These are phyloP conservation scores for Cryptocephalus primarius DNA, from an alignment of 2,888 invertebrate genomes.

Conservation along the genomic window DNA sequence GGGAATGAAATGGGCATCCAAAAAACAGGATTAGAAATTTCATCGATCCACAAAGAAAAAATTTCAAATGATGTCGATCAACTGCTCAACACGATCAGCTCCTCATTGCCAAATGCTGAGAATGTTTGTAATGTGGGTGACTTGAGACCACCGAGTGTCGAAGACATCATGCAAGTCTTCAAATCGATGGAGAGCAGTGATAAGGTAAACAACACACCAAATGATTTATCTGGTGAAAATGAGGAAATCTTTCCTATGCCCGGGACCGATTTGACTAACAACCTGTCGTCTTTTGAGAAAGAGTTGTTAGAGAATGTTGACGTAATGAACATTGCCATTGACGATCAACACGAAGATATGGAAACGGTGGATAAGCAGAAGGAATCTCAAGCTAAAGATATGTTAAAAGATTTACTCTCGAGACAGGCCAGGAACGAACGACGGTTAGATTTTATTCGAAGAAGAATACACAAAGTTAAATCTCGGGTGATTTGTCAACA, in stretches of 20 bases:
- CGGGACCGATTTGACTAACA: constrained; percentile 27
- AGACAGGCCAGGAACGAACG: constrained; percentile 54
- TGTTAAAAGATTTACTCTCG: constrained; percentile 41
- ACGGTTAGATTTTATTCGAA: constrained; percentile 58
- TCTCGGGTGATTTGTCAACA: constrained; percentile 65
- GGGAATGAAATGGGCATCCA: constrained; percentile 38
- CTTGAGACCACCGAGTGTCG: constrained; percentile 40
- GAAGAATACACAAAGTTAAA: constrained; percentile 67
- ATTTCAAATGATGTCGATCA: constrained; percentile 48
- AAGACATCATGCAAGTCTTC: constrained; percentile 64
- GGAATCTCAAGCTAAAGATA: constrained; percentile 39
- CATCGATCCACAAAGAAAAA: constrained; percentile 28
- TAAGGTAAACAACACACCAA: constrained; percentile 20
- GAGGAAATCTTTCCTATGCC: constrained; percentile 29
- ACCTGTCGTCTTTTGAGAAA: constrained; percentile 28
- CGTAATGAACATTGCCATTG: constrained; percentile 41
- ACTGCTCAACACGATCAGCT: constrained; percentile 48
- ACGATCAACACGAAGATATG: constrained; percentile 33
- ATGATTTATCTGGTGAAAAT: constrained; percentile 25
- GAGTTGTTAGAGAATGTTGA: constrained; percentile 42
- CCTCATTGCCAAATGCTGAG: constrained; percentile 28
- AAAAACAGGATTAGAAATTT: constrained; percentile 46
- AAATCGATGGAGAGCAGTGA: constrained; percentile 59
- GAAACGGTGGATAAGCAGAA: constrained; percentile 36
- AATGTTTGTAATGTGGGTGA: constrained; percentile 37